Conservation (phyloP, 2,113 vertebrate species). For the Sus scrofa region T2T-Sscrofa CM000826.6:82667501-82668000, state of each 20-base stretch:
- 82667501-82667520: background rate
- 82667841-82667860: no score
- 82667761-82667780: background rate
- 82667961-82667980: no score
- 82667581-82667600: slow-evolving; percentile 14
- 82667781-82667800: background rate
- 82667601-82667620: background rate
- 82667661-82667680: background rate
- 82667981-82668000: no score
- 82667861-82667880: no score
- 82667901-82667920: no score
- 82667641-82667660: background rate
- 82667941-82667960: no score
- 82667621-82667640: slow-evolving; percentile 18
- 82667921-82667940: no score
- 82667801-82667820: no score
- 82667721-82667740: slow-evolving; percentile 32
- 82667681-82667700: slow-evolving; percentile 39
- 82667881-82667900: no score
- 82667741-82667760: background rate
- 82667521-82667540: slow-evolving; percentile 31
- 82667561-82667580: background rate
- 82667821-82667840: no score
- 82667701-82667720: background rate
- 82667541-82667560: background rate